A percentile compares a stretch with the other conserved stretches of the same genome.
Conservation (phyloP, 2,113 vertebrate genomes). For the Hippocampus barbouri region DNA sequence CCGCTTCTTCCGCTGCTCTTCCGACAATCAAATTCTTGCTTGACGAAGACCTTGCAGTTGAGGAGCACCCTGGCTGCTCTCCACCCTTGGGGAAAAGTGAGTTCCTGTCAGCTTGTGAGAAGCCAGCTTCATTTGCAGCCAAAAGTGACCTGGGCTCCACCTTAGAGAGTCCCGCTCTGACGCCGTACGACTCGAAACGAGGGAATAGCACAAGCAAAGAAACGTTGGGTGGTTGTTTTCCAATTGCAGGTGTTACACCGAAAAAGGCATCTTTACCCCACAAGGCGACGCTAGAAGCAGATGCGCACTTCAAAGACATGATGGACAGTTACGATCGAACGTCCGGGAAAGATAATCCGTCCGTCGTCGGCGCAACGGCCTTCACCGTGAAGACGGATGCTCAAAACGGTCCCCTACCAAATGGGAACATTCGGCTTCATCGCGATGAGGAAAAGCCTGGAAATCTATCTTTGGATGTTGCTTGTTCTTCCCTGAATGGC, state of each 20-base stretch:
- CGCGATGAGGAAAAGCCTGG: too few species aligned
- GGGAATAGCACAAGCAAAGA: not conserved
- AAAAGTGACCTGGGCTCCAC: not conserved
- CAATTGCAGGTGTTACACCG: conserved; percentile 60
- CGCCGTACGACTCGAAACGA: not conserved
- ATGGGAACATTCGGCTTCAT: too few species aligned
- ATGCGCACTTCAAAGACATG: not conserved
- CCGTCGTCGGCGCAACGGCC: too few species aligned
- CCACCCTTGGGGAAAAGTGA: too few species aligned
- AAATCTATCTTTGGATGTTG: too few species aligned
- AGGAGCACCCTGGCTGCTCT: not conserved
- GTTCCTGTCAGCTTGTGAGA: not conserved
- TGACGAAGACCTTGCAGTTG: not conserved
- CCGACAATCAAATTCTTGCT: conserved; percentile 70
- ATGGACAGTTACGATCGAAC: not conserved
- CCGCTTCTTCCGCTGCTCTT: conserved; percentile 71
- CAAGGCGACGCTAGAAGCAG: not conserved
- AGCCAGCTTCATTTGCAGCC: not conserved
- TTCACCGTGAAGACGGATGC: too few species aligned
- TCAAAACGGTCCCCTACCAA: too few species aligned
- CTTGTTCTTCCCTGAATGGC: not conserved
- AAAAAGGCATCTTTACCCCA: conserved; percentile 11
- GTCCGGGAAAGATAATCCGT: not conserved
- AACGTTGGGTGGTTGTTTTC: conserved; percentile 65
- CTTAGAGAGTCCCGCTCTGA: not conserved